Base-by-base conservation (phyloP, 1,140 invertebrate genomes). In the Brachionus plicatilis region DNA sequence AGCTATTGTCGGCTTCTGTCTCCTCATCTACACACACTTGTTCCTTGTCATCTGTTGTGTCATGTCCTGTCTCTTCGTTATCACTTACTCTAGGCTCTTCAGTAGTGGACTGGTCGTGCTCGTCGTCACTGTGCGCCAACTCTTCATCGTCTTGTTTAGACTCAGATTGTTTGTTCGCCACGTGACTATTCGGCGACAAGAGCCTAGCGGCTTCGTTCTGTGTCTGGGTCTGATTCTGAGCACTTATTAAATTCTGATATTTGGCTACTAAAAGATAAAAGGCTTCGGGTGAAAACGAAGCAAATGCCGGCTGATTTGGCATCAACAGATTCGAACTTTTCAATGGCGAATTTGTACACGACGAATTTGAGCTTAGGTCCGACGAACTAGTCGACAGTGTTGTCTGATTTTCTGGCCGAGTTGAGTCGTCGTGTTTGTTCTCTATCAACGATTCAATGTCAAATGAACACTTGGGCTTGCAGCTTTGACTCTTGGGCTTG, bases 381-480 rank as follows among this genome's bases (percentile, higher is more conserved):
- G 68, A 72, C 41, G 68, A 72, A 43, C 68, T 72, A 41, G 72
- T 76, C 9, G 72, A 76, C 43, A 76, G 50, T 76, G 45, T 20
- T 76, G 72, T 50, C 14, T 47, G 45, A 17, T 47, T 76, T 50
- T 76, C 72, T 76, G 17, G 41, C 8, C 45, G 72, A 12, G 70
- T 17, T 65, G 53, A 7, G 7, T 82, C 79, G 4, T 82, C 79
- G n/a, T 82, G 33, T 43, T 68, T 82, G 33, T 27, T 65, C 20
- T 82, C 79, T 7, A 82, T 82, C 37, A 82, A 68, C 27, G 79
- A 82, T 6, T 82, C 79, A 82, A 82, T 82, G 43, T 82, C 68
- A 72, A 72, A 72, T 17, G 68, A 72, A 72, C 68, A 72, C 37
- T 72, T 72, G 6, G 68, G 68, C 17, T 72, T 72, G n/a, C 12